These are phyloP conservation scores for Notolepis coatsorum DNA, from an alignment of 2,797 vertebrate genomes.

Conservation along the genomic window DNA sequence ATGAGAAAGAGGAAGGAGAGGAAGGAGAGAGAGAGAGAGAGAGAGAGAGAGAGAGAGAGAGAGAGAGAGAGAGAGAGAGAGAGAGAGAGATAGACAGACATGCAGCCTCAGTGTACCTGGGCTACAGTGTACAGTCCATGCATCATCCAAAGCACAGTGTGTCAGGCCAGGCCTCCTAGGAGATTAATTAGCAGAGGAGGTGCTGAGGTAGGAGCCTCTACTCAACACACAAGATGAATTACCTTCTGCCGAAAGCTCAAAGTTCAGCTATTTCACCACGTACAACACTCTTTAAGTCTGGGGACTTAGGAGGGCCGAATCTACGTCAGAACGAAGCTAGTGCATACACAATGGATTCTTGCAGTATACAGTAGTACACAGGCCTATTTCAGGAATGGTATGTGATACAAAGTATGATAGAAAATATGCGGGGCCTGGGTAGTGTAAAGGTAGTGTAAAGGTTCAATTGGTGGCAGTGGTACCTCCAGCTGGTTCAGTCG, in stretches of 20 bases:
- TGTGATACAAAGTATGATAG: neutral
- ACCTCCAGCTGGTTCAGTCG: no score
- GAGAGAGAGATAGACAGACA: neutral
- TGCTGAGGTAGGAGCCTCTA: constrained; percentile 63
- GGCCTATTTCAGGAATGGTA: neutral
- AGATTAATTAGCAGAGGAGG: constrained; percentile 70
- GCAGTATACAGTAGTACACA: constrained; percentile 7
- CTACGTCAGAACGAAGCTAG: constrained; percentile 22
- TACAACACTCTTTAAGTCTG: constrained; percentile 34
- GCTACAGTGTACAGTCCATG: constrained; percentile 53
- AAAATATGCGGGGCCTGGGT: no score
- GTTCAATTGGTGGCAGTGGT: no score
- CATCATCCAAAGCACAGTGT: constrained; percentile 60
- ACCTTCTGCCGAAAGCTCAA: constrained; percentile 59
- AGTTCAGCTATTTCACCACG: constrained; percentile 70
- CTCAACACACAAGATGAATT: constrained; percentile 66
- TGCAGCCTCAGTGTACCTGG: constrained; percentile 31
- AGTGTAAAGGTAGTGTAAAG: no score
- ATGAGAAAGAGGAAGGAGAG: neutral
- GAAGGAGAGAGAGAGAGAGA: constrained; percentile 15
- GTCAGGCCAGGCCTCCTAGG: constrained; percentile 51
- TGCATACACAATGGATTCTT: neutral
- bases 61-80: neutral
- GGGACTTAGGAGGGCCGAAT: constrained; percentile 35
- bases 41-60: neutral